Percentiles rank a stretch among this genome's conserved stretches.
Conservation (phyloP, 2,113 vertebrate genomes). For the Mastomys natalensis region DNA sequence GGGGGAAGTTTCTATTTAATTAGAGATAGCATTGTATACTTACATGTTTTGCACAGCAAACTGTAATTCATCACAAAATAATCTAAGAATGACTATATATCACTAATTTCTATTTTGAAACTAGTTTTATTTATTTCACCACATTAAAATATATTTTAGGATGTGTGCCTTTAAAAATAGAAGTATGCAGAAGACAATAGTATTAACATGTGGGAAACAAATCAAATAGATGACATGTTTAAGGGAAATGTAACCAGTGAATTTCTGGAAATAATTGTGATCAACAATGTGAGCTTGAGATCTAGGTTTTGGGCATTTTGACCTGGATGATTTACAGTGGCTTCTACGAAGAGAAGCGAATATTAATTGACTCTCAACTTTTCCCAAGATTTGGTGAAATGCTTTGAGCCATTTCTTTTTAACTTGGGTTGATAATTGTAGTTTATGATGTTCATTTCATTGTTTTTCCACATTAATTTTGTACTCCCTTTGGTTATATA, state of each 20-base stretch:
- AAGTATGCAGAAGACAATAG: not conserved
- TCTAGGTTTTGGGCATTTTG: not conserved
- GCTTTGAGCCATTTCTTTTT: not conserved
- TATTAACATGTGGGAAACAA: not conserved
- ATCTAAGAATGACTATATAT: not conserved
- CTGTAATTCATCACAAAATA: not conserved
- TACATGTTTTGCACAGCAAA: not conserved
- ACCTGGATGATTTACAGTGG: not conserved
- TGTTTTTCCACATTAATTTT: not conserved
- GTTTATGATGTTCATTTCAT: not conserved
- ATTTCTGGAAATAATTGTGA: not conserved
- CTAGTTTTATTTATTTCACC: not conserved
- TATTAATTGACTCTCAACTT: not conserved
- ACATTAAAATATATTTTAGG: not conserved
- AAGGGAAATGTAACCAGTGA: not conserved
- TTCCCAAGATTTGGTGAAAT: not conserved
- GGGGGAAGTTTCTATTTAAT: not conserved
- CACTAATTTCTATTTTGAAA: not conserved
- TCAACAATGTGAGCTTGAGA: not conserved
- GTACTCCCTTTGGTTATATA: not conserved
- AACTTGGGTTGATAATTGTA: not conserved
- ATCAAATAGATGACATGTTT: not conserved
- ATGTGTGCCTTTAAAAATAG: not conserved
- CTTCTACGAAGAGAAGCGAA: too few relatives aligned
- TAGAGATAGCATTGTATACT: not conserved